Evolutionary conservation across 2,797 vertebrate species (phyloP).

Genomic region (Adelosebastes latens): DNA sequence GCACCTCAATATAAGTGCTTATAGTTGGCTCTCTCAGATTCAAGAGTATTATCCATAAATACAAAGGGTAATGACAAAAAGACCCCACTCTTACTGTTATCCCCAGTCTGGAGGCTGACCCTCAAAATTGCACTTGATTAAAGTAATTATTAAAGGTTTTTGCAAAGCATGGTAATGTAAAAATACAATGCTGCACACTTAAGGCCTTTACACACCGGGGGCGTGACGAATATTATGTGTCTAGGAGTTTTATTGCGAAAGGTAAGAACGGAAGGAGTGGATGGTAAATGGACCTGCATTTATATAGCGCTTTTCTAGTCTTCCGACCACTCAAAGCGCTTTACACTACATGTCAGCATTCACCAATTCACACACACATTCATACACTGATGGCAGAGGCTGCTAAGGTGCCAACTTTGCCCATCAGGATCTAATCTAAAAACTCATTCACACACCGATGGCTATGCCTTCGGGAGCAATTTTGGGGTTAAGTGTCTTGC

Average conservation of each 20-base stretch:
- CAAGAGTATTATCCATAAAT: neutral
- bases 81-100: neutral
- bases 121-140: neutral
- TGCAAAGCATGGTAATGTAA: neutral
- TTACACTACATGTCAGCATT: too few relatives aligned
- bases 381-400: too few relatives aligned
- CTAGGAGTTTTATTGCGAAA: neutral
- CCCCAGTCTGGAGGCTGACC: neutral
- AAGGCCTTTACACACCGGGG: neutral
- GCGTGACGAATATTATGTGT: neutral
- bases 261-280: neutral
- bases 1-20: neutral
- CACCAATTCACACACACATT: too few relatives aligned
- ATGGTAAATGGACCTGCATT: too few relatives aligned
- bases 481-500: too few relatives aligned
- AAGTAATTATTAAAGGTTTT: too few relatives aligned
- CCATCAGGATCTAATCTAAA: too few relatives aligned
- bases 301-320: too few relatives aligned
- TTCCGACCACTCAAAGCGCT: too few relatives aligned
- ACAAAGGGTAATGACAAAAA: neutral
- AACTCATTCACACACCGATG: accelerated
- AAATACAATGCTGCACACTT: neutral
- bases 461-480: too few relatives aligned
- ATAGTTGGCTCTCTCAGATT: neutral
- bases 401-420: too few relatives aligned